Evolutionary conservation across 2,113 vertebrate genomes (phyloP).

Genomic region (Tylochromis polylepis): DNA sequence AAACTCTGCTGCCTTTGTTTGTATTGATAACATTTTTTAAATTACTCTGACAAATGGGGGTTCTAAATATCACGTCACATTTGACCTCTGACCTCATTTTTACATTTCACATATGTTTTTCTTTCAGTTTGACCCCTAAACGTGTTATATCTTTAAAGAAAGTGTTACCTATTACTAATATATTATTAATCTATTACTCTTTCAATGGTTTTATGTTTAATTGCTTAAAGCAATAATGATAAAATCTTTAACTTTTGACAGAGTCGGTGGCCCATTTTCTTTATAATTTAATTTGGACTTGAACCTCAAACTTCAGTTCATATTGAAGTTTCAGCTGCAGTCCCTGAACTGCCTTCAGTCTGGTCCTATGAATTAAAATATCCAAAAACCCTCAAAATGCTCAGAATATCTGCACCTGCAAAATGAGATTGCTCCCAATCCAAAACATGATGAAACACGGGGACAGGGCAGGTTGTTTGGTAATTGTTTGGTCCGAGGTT

Average conservation of each 20-base stretch:
- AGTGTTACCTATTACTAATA: not conserved
- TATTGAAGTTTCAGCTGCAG: not conserved
- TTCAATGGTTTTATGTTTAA: not conserved
- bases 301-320: not conserved
- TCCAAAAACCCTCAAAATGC: not conserved
- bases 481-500: not conserved
- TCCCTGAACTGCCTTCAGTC: not conserved
- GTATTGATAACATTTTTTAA: not conserved
- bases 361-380: not conserved
- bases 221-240: not conserved
- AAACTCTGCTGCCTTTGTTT: rapidly evolving
- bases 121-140: not conserved
- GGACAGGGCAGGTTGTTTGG: not conserved
- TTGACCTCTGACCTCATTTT: not conserved
- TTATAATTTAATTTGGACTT: not conserved
- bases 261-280: rapidly evolving
- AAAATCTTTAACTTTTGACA: not conserved
- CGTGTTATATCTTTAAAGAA: not conserved
- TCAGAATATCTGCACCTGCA: not conserved
- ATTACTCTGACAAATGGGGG: not conserved
- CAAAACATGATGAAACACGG: not conserved
- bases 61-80: not conserved
- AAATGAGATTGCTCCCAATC: not conserved
- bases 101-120: not conserved
- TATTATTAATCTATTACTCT: not conserved